These are phyloP conservation scores for Cyclura pinguis DNA, from an alignment of 2,797 vertebrate species.

Conservation along the genomic window DNA sequence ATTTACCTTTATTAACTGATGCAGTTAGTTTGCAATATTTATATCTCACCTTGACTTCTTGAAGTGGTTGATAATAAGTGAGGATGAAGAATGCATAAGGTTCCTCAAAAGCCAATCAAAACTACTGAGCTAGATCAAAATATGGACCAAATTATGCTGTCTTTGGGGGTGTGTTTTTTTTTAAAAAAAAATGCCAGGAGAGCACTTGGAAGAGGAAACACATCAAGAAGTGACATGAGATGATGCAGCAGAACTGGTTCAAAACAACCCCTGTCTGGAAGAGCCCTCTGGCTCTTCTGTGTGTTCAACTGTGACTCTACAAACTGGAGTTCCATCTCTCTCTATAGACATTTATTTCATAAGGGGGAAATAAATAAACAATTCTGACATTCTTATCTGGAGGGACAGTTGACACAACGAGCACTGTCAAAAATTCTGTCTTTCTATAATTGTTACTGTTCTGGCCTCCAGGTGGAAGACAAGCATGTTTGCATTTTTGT, in stretches of 20 bases:
- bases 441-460: background rate
- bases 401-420: background rate
- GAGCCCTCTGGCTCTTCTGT: background rate
- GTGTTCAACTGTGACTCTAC: background rate
- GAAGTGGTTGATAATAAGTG: background rate
- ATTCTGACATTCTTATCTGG: background rate
- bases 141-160: too few species aligned
- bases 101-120: background rate
- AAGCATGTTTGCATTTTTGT: background rate
- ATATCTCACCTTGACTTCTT: background rate
- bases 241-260: too few species aligned
- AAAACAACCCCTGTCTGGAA: too few species aligned
- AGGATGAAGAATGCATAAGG: background rate
- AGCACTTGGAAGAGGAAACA: too few species aligned
- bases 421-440: background rate
- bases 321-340: background rate
- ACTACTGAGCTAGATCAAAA: background rate
- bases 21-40: background rate
- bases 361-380: background rate
- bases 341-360: background rate
- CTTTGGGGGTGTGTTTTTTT: too few species aligned
- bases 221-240: too few species aligned
- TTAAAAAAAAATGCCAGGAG: too few species aligned
- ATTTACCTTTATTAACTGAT: background rate
- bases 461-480: background rate